Conservation (phyloP, 2,888 invertebrate genomes). For the Steinernema carpocapsae region DNA sequence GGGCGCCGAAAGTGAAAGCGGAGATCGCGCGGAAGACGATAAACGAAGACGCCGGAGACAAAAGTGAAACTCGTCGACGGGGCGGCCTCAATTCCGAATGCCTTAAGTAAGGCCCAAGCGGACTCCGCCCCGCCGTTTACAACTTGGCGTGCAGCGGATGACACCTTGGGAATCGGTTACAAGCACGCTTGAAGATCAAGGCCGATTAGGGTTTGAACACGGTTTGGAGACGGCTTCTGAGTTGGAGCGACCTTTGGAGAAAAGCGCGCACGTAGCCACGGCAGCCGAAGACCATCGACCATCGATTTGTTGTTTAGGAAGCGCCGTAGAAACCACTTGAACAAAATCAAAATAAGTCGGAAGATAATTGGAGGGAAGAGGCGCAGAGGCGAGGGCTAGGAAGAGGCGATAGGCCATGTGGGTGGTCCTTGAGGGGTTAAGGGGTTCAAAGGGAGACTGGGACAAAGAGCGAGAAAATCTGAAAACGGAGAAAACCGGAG, state of each 20-base stretch:
- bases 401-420: not conserved
- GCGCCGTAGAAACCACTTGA: conserved; percentile 16
- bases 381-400: not conserved
- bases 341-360: conserved; percentile 9
- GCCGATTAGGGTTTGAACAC: conserved; percentile 4
- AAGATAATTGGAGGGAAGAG: not conserved
- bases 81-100: not conserved
- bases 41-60: conserved; percentile 4
- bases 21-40: conserved; percentile 11
- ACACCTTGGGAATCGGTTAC: conserved; percentile 13
- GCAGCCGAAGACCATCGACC: conserved; percentile 7
- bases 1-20: conserved; percentile 18
- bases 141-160: conserved; percentile 23
- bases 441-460: not conserved
- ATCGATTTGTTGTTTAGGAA: not conserved
- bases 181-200: not conserved
- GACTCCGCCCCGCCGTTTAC: conserved; percentile 25
- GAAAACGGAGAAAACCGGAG: not conserved
- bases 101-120: conserved; percentile 29
- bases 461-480: not conserved
- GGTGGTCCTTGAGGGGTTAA: conserved; percentile 2
- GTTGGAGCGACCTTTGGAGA: not conserved
- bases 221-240: not conserved
- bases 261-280: not conserved
- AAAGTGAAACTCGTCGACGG: conserved; percentile 27